A percentile compares a stretch with the other conserved stretches of the same genome.
Evolutionary conservation across 2,888 invertebrate species (phyloP).

Genomic region (Zonitis immaculata): DNA sequence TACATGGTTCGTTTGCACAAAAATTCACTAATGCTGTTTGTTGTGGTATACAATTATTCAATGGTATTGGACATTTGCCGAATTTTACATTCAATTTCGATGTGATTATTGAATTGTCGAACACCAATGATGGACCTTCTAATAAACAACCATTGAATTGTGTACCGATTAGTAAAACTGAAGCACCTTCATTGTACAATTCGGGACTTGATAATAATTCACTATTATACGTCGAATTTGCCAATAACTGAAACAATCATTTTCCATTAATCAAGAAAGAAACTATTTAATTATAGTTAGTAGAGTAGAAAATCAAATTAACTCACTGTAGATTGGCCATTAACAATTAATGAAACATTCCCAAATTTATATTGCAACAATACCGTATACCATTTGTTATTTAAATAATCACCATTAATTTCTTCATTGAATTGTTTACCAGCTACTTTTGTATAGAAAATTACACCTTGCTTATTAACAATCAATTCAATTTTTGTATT

Average conservation of each 20-base stretch:
- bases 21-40: conserved; percentile 50
- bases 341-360: conserved; percentile 54
- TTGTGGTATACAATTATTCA: conserved; percentile 59
- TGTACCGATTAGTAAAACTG: conserved; percentile 72
- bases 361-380: conserved; percentile 61
- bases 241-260: conserved; percentile 56
- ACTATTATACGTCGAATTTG: conserved; percentile 73
- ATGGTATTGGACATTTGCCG: conserved; percentile 70
- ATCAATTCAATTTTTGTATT: conserved; percentile 40
- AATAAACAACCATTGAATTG: conserved; percentile 78
- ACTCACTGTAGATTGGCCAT: conserved; percentile 55
- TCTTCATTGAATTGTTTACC: conserved; percentile 56
- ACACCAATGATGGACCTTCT: conserved; percentile 82
- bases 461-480: conserved; percentile 49
- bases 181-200: conserved; percentile 66
- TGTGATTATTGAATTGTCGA: conserved; percentile 60
- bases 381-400: conserved; percentile 79
- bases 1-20: conserved; percentile 76
- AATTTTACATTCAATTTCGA: conserved; percentile 64
- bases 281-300: too few relatives aligned
- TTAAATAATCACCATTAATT: conserved; percentile 63
- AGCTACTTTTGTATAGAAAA: conserved; percentile 49
- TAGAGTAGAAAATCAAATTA: conserved; percentile 5
- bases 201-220: conserved; percentile 69
- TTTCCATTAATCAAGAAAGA: conserved; percentile 10